A percentile compares a stretch with the other conserved stretches of the same genome.
These are phyloP conservation scores for Zaprionus tsacasi DNA, from an alignment of 1,140 invertebrate species.

Conservation along the genomic window DNA sequence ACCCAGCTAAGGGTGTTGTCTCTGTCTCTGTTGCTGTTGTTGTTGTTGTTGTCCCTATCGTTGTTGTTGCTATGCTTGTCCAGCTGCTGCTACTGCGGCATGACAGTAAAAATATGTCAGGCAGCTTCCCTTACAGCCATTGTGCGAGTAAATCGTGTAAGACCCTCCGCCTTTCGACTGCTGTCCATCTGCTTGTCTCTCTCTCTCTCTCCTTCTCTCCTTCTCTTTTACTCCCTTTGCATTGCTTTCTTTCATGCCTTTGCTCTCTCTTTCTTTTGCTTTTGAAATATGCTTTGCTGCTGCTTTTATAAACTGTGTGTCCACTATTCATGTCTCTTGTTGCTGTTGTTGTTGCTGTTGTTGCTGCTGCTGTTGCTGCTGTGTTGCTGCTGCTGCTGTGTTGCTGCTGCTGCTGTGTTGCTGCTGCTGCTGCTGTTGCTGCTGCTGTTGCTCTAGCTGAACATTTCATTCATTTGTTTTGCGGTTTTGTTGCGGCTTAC, in stretches of 20 bases:
- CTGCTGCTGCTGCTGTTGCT: conserved; percentile 14
- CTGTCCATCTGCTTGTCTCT: conserved; percentile 34
- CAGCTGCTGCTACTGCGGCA: neutral
- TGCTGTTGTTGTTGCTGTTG: conserved; percentile 29
- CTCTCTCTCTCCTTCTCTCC: neutral
- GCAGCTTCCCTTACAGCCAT: conserved; percentile 44
- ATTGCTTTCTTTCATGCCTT: neutral
- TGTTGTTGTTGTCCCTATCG: conserved; percentile 11
- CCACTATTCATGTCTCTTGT: conserved; percentile 23
- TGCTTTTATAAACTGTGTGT: conserved; percentile 50
- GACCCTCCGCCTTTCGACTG: conserved; percentile 3
- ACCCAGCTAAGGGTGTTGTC: conserved; percentile 20
- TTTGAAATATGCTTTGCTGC: conserved; percentile 46
- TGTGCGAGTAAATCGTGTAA: conserved; percentile 27
- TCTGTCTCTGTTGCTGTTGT: too few relatives aligned
- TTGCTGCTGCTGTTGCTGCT: conserved; percentile 4
- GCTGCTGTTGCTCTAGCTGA: conserved; percentile 48
- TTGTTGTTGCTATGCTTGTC: conserved; percentile 20
- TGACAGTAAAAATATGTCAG: conserved; percentile 77
- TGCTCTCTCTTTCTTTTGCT: conserved; percentile 4
- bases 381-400: conserved; percentile 41
- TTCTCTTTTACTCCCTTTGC: conserved; percentile 7
- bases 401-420: conserved; percentile 28
- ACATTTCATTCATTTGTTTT: conserved; percentile 78
- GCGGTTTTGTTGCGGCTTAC: conserved; percentile 67